Evolutionary conservation across 2,113 vertebrate species (phyloP), one percentile per base, ranked within the genome.

Genomic region (Oryzias celebensis): DNA sequence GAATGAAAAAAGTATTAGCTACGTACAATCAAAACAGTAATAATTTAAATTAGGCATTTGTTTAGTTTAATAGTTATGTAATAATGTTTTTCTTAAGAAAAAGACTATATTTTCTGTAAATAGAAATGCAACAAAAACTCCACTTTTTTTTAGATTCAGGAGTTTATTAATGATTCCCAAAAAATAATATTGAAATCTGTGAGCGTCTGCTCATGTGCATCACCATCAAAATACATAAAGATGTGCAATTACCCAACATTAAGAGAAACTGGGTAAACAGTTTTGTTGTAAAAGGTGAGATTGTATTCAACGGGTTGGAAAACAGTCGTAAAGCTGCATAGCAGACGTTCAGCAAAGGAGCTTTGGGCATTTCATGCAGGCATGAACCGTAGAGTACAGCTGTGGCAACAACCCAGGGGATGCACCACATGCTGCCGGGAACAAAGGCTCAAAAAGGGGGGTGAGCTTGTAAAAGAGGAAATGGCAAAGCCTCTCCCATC

Each of bases 381-480:
- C 59, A 17, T 49, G 61, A 51, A 42, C 15, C 26, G 51, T 44
- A 45, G 58, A 28, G 48, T 82, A 51, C 84, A 90, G 88, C 87
- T 88, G 87, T 78, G 72, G 75, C 57, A 86, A 87, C 78, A 81
- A 70, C 65, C 72, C 61, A 59, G 66, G 68, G 63, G 68, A 68
- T 68, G 64, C 51, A 59, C 73, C 80, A 68, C 85, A 85, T 80
- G 83, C 77, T 59, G 54, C 66, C 61, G 78, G 49, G 82, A 87
- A 87, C 88, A 90, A 88, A 89, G 79, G 71, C 77, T 62, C 28
- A 14, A 45, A 48, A 63, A 49, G 22, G 64, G 70, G 76, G 63
- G 70, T 58, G 74, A 41, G 58, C 77, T 77, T 71, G 52, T 64
- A 67, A 74, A 73, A 80, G 71, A 86, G 85, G 85, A 90, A 83